phyloP scores from a whole-genome alignment of 2,797 vertebrate species.

The Spinus pinus region DNA sequence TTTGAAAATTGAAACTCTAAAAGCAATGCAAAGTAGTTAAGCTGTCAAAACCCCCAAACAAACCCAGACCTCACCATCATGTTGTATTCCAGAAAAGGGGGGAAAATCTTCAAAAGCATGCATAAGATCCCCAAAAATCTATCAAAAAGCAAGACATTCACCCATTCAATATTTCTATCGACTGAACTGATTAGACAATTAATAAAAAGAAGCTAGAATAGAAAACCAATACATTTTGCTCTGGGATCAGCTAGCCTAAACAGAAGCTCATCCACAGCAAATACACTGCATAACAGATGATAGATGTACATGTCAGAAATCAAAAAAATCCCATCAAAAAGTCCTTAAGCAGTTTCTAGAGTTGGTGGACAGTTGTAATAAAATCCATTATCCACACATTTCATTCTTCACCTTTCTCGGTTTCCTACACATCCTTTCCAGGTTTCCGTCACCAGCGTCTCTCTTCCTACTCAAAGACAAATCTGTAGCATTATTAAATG shows the following conservation, averaged over 20 bases:
- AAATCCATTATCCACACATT: neutral
- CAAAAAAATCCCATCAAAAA: neutral
- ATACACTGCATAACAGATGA: neutral
- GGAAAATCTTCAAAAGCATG: neutral
- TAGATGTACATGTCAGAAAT: neutral
- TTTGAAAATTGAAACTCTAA: neutral
- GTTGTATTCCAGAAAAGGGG: neutral
- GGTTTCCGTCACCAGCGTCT: neutral
- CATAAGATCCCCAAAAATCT: neutral
- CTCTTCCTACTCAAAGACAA: neutral
- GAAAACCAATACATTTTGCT: neutral
- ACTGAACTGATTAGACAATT: neutral
- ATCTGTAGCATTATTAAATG: neutral
- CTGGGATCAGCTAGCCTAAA: neutral
- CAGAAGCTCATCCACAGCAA: neutral
- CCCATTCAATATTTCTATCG: slow-evolving; percentile 2
- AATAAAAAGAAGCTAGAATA: slow-evolving; percentile 12
- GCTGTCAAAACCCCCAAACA: neutral
- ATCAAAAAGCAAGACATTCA: neutral
- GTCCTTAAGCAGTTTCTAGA: neutral
- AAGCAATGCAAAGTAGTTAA: neutral
- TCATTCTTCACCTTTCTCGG: neutral
- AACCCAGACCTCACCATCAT: neutral
- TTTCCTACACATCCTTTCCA: neutral
- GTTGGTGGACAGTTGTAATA: neutral